Base-by-base conservation (phyloP, 2,797 vertebrate genomes). In the Cichlasoma orientale region DNA sequence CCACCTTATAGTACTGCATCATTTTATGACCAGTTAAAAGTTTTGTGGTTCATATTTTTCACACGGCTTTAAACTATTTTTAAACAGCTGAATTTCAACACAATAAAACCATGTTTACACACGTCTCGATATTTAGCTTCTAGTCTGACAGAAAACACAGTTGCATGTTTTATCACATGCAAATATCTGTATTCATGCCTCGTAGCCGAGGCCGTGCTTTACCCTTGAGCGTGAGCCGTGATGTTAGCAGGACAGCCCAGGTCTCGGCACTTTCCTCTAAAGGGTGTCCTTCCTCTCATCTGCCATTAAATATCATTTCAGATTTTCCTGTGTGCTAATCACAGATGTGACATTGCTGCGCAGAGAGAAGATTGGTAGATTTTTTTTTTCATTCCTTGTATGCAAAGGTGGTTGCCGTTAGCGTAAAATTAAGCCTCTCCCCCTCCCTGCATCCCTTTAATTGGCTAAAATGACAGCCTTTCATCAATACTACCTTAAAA, bases 381-480 rank as follows among this genome's bases (percentile, higher is more conserved):
- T 70, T 74, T 56, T 68, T 21, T 71, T 79, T 6, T 63, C 8
- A n/a, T 27, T 80, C 29, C 14, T 18, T 59, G 19, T 50, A 70
- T 68, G 72, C 70, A 84, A 86, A 82, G 75, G 74, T 85, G 78
- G 19, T 3, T 86, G 83, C 80, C 95, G 96, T 97, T 95, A 95
- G 95, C 94, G 95, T 95, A 96, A 97, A 97, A 97, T 98, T 96
- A 97, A 97, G 97, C 96, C 94, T 95, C 95, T 95, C 94, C 95
- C 95, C 94, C 92, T 93, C 94, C 95, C 92, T 94, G 91, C 94
- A 95, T 82, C 82, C 36, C 75, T 92, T 97, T 98, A 98, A 98
- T 98, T 98, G 96, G 95, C 94, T 96, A 95, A 98, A 98, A 98
- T 97, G 96, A 98, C 96, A 97, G 96, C 95, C 96, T 97, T 97